Conservation (phyloP, 2,888 invertebrate species). For the Romanomermis culicivorax region DNA sequence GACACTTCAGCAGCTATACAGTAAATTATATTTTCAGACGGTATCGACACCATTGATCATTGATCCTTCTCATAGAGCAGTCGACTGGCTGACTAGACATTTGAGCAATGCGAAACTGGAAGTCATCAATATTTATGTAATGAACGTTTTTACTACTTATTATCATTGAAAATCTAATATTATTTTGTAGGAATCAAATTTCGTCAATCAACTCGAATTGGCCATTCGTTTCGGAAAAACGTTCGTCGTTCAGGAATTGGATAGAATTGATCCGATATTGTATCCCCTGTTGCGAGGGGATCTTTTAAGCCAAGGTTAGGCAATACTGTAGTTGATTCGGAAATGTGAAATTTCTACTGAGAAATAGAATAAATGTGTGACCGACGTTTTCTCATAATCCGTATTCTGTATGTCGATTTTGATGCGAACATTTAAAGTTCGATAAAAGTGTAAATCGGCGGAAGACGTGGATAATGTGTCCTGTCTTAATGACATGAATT, state of each 20-base stretch:
- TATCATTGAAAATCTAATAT: neutral
- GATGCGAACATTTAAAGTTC: no score
- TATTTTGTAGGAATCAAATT: constrained; percentile 29
- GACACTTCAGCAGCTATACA: no score
- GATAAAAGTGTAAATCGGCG: no score
- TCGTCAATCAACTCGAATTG: constrained; percentile 33
- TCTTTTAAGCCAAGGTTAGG: constrained; percentile 38
- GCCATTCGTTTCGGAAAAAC: constrained; percentile 61
- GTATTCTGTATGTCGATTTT: no score
- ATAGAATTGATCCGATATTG: constrained; percentile 41
- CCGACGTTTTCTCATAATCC: no score
- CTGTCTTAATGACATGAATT: no score
- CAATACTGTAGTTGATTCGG: no score
- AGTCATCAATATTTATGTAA: constrained; percentile 42
- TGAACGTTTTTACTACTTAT: neutral
- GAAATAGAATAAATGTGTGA: no score
- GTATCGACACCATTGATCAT: constrained; percentile 52
- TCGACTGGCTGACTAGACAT: constrained; percentile 52
- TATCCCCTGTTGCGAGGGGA: constrained; percentile 44
- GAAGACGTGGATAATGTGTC: no score
- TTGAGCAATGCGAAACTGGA: constrained; percentile 48
- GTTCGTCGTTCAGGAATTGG: constrained; percentile 57
- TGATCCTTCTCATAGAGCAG: constrained; percentile 66
- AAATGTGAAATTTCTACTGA: no score
- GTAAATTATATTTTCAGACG: constrained; percentile 32